Evolutionary conservation across 1,140 invertebrate species (phyloP).

Genomic region (Bemisia tabaci): DNA sequence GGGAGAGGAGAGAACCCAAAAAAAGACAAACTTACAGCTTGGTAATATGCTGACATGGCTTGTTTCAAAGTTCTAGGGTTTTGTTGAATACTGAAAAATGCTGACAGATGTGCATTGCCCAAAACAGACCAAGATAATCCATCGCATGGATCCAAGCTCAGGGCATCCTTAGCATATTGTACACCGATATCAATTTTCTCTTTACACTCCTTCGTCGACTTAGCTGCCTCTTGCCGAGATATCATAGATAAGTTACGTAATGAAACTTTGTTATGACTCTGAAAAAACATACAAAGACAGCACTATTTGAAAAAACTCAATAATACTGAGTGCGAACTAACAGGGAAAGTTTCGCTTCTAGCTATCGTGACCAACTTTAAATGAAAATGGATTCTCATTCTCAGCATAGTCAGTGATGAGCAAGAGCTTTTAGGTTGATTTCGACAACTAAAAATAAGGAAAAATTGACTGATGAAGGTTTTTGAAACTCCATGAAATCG

Average conservation of each 20-base stretch:
- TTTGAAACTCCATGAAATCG: too few relatives aligned
- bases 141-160: slow-evolving; percentile 65
- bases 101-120: slow-evolving; percentile 72
- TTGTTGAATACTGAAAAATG: slow-evolving; percentile 62
- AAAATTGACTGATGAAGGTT: too few relatives aligned
- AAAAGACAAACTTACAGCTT: slow-evolving; percentile 46
- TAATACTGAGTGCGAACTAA: too few relatives aligned
- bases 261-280: slow-evolving; percentile 65
- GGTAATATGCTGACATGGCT: slow-evolving; percentile 64
- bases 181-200: slow-evolving; percentile 56
- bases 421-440: too few relatives aligned
- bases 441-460: too few relatives aligned
- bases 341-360: too few relatives aligned
- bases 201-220: slow-evolving; percentile 39
- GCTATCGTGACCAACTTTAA: too few relatives aligned
- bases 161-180: slow-evolving; percentile 67
- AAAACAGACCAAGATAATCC: slow-evolving; percentile 72
- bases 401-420: too few relatives aligned
- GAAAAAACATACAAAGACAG: slow-evolving; percentile 25
- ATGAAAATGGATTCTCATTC: too few relatives aligned
- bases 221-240: slow-evolving; percentile 46
- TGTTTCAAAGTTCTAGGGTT: slow-evolving; percentile 55
- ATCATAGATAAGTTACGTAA: slow-evolving; percentile 74
- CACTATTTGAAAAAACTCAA: not conserved
- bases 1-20: not conserved